Base-by-base conservation (phyloP, 92 coral and sea anemone species). In the Pocillopora grandis region DNA sequence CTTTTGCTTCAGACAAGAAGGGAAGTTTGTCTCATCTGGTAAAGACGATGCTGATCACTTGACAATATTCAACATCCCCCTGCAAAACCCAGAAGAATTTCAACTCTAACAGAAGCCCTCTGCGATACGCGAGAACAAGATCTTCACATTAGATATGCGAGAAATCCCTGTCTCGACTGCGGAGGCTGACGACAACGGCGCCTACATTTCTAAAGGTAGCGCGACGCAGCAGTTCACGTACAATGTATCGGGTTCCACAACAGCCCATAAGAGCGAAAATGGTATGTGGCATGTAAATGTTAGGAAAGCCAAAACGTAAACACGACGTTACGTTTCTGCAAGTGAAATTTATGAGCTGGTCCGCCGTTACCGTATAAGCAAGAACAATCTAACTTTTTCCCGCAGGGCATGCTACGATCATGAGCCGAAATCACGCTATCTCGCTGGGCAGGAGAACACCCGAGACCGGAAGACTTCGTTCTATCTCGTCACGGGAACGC, bases 401-500 rank as follows among this genome's bases (percentile, higher is more conserved):
- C 82, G 78, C 55, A 85, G 81, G 72, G 88, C 64, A 74, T 66
- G 35, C 35, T 12, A 35, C 10, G 89, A 88, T 55, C 84, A 72
- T 48, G 80, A 84, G 62, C 52, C 63, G 71, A 69, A 67, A 37
- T 82, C 92, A 58, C 84, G 74, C 75, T 75, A 89, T 60, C 31
- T 80, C 66, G 82, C 79, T 88, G 89, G 91, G 77, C 88, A 77
- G 86, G 63, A 72, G 91, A 85, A 62, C 85, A 72, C 37, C 88
- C 78, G 55, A 79, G 62, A 72, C 75, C 12, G 60, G 49, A 5
- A 42, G 49, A n/a, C n/a, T 88, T 88, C 35, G 16, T 70, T 58
- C 89, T 72, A 84, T 89, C 89, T 62, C 89, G 86, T 37, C 92
- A 84, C 77, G 87, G 92, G 58, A 89, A 85, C 71, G 88, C 92